Percentiles rank a stretch among this genome's conserved stretches.
These are phyloP conservation scores for Myocastor coypus DNA, from an alignment of 2,113 vertebrate genomes.

Conservation along the genomic window DNA sequence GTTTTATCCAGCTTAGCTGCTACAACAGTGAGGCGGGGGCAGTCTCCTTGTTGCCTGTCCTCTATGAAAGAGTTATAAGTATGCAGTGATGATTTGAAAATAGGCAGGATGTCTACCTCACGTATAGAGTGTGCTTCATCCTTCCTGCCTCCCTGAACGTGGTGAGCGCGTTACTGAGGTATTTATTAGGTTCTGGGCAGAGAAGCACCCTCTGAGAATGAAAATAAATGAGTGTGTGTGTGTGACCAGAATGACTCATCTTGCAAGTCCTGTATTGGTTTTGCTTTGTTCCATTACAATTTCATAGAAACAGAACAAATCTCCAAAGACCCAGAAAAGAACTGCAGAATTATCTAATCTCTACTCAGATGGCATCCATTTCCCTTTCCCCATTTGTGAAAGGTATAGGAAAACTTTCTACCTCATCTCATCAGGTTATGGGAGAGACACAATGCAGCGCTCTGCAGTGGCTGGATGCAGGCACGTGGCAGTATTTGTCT, in stretches of 20 bases:
- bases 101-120: neutral
- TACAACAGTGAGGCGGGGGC: neutral
- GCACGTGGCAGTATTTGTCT: neutral
- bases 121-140: neutral
- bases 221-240: neutral
- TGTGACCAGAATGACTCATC: neutral
- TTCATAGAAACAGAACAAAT: neutral
- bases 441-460: slow-evolving; percentile 39
- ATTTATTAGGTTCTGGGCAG: neutral
- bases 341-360: neutral
- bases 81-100: neutral
- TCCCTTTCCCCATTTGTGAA: slow-evolving; percentile 2
- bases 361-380: neutral
- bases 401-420: slow-evolving; percentile 8
- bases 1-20: too few species aligned
- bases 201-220: neutral
- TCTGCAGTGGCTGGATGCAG: neutral
- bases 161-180: neutral
- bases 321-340: neutral
- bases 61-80: neutral
- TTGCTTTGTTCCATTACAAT: neutral
- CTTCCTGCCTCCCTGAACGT: neutral
- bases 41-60: neutral
- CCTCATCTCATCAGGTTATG: neutral
- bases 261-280: neutral